These are phyloP conservation scores for Nesogale talazaci DNA, from an alignment of 2,113 vertebrate genomes.

Conservation along the genomic window DNA sequence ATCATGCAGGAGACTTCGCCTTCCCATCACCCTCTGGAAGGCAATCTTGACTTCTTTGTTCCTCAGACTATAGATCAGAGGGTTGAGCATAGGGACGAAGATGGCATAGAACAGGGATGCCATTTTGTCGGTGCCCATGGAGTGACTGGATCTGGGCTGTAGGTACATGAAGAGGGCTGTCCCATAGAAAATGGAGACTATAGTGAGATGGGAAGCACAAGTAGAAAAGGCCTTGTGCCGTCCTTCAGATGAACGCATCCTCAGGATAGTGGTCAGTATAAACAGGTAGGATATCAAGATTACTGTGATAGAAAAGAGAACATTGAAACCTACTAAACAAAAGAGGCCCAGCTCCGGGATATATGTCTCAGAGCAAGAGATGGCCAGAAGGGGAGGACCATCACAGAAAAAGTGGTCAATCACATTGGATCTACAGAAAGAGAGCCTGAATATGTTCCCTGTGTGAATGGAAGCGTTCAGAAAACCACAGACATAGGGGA, in stretches of 20 bases:
- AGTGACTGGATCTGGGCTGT: constrained; percentile 58
- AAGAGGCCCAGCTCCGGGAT: background rate
- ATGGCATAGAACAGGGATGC: constrained; percentile 57
- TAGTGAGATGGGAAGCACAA: constrained; percentile 51
- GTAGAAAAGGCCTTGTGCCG: constrained; percentile 63
- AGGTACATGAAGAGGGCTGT: constrained; percentile 53
- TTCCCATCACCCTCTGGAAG: too few species aligned
- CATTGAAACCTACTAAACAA: constrained; percentile 25
- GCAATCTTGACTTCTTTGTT: too few species aligned
- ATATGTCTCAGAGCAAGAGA: constrained; percentile 48
- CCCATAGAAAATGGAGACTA: constrained; percentile 47
- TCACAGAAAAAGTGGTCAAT: constrained; percentile 70
- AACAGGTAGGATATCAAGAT: constrained; percentile 55
- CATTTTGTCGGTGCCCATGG: constrained; percentile 46
- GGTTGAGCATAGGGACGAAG: too few species aligned
- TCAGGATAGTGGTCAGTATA: constrained; percentile 47
- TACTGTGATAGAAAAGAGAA: background rate
- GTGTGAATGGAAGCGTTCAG: constrained; percentile 55
- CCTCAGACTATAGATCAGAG: too few species aligned
- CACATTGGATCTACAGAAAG: constrained; percentile 26
- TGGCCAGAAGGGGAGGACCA: constrained; percentile 28
- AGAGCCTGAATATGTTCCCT: constrained; percentile 30
- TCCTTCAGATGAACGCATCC: constrained; percentile 29
- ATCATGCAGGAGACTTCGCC: too few species aligned
- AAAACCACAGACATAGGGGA: background rate